These are phyloP conservation scores for Axis porcinus DNA, from an alignment of 2,113 vertebrate genomes.

Conservation along the genomic window DNA sequence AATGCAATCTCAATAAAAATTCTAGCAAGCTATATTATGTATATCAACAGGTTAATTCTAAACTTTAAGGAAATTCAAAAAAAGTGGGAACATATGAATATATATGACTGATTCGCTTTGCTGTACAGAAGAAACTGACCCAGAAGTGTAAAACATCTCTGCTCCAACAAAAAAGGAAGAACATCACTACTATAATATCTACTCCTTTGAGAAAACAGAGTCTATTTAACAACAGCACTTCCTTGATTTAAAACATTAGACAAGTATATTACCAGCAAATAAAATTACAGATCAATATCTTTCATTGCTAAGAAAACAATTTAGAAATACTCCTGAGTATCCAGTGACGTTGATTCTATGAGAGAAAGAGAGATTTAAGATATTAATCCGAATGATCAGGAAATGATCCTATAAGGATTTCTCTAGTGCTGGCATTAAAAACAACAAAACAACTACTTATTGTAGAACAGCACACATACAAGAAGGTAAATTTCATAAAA, in stretches of 20 bases:
- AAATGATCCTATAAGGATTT: background rate
- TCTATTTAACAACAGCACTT: background rate
- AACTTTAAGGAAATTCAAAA: background rate
- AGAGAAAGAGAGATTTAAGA: background rate
- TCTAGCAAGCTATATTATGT: background rate
- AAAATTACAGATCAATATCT: background rate
- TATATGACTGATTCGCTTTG: background rate
- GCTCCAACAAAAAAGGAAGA: background rate
- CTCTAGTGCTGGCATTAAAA: background rate
- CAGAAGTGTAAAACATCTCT: background rate
- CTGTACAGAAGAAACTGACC: background rate
- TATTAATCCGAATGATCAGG: background rate
- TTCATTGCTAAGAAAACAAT: background rate
- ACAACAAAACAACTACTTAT: background rate
- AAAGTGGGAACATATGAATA: background rate
- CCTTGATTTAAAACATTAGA: background rate
- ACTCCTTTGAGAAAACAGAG: background rate
- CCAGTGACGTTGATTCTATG: background rate
- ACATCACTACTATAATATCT: background rate
- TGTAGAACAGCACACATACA: background rate
- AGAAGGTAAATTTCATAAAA: background rate
- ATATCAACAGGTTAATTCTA: background rate
- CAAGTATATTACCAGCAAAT: background rate
- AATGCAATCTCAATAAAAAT: background rate
- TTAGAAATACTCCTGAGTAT: background rate